Evolutionary conservation across 2,797 vertebrate species (phyloP).

Genomic region (Characodon lateralis): DNA sequence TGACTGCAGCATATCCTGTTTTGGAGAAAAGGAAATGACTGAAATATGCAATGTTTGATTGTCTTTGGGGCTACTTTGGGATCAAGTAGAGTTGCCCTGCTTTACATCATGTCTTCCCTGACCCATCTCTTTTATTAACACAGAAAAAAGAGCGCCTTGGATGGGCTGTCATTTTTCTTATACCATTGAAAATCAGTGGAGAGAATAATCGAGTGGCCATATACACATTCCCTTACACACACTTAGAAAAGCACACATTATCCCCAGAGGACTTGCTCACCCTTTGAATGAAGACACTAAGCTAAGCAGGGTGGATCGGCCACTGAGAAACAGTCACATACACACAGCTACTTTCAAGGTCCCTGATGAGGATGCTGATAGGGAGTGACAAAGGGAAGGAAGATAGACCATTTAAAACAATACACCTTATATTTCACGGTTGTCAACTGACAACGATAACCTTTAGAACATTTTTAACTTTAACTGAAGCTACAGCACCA

Average conservation of each 20-base stretch:
- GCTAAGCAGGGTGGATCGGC: conserved; percentile 42
- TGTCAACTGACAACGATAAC: neutral
- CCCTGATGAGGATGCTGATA: conserved; percentile 5
- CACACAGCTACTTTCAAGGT: conserved; percentile 27
- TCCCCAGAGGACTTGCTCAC: conserved; percentile 63
- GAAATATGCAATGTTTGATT: neutral
- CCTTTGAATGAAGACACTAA: conserved; percentile 48
- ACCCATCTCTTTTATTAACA: conserved; percentile 47
- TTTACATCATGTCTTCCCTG: conserved; percentile 16
- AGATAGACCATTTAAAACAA: conserved; percentile 13
- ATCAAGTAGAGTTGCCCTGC: conserved; percentile 7
- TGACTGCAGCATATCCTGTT: neutral
- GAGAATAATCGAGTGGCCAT: conserved; percentile 56
- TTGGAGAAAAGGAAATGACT: neutral
- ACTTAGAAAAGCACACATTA: conserved; percentile 44
- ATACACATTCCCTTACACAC: conserved; percentile 34
- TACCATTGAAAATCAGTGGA: conserved; percentile 62
- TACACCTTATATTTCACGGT: neutral
- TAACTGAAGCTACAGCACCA: neutral
- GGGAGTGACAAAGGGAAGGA: conserved; percentile 11
- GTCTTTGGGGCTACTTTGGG: neutral
- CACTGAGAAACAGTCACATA: conserved; percentile 50
- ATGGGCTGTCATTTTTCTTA: conserved; percentile 35
- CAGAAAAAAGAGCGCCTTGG: conserved; percentile 17
- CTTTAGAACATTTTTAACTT: neutral